Evolutionary conservation across 2,888 invertebrate species (phyloP).

Genomic region (Trichogramma evanescens): DNA sequence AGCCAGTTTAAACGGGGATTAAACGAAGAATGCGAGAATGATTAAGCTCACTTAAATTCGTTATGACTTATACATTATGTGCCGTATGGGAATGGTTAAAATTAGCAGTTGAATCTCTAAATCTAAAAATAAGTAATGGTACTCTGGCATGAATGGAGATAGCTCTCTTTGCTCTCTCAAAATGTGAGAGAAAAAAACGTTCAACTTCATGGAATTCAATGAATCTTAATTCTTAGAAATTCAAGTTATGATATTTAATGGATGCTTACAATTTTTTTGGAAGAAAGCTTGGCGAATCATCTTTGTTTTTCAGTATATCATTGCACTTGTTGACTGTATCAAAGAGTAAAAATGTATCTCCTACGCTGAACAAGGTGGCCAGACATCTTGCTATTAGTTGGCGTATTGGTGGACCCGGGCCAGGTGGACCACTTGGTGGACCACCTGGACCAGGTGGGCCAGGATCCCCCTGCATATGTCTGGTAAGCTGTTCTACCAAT

Average conservation of each 20-base stretch:
- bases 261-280: constrained; percentile 80
- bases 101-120: not conserved
- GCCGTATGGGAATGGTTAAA: not conserved
- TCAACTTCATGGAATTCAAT: not conserved
- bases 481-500: constrained; percentile 86
- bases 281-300: constrained; percentile 93
- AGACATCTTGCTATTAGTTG: constrained; percentile 84
- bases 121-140: not conserved
- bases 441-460: constrained; percentile 64
- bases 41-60: no score
- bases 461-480: constrained; percentile 80
- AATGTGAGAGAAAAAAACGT: not conserved
- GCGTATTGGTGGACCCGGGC: constrained; percentile 79
- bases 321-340: constrained; percentile 98
- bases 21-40: no score
- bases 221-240: not conserved
- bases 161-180: no score
- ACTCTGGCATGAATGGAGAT: not conserved
- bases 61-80: no score
- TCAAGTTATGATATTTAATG: constrained; percentile 3
- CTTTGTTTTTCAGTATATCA: constrained; percentile 92
- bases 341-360: constrained; percentile 93
- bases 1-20: no score
- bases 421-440: constrained; percentile 62
- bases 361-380: constrained; percentile 92